phyloP scores from a whole-genome alignment of 2,113 vertebrate genomes.

The Sciurus niger region DNA sequence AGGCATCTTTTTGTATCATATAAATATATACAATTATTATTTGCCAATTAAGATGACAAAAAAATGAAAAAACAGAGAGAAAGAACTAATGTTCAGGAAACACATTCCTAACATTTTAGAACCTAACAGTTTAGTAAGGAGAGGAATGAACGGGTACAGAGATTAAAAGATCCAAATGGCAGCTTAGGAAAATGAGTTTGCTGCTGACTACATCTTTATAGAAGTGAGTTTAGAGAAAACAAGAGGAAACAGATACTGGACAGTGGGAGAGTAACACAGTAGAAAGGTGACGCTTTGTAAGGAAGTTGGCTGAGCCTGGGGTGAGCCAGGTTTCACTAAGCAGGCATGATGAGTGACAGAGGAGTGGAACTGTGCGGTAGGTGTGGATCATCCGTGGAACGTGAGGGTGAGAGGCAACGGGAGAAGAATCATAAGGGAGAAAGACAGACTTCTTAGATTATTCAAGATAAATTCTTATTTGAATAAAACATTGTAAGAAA shows the following conservation, averaged over 20 bases:
- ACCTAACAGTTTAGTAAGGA: not conserved
- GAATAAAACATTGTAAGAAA: not conserved
- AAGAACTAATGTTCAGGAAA: not conserved
- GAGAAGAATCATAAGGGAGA: not conserved
- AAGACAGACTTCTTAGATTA: not conserved
- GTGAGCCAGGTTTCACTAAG: not conserved
- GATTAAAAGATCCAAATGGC: not conserved
- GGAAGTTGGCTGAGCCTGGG: not conserved
- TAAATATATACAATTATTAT: not conserved
- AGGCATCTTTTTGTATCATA: not conserved
- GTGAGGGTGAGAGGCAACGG: not conserved
- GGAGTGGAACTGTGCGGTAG: rapidly evolving
- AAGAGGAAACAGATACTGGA: not conserved
- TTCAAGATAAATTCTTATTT: not conserved
- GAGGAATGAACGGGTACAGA: not conserved
- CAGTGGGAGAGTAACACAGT: not conserved
- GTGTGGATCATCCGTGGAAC: not conserved
- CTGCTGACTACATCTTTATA: not conserved
- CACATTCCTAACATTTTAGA: not conserved
- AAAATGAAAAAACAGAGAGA: not conserved
- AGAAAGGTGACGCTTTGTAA: not conserved
- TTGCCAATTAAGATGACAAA: not conserved
- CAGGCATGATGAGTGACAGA: not conserved
- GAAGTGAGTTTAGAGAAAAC: not conserved
- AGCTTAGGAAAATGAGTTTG: not conserved